Conservation (phyloP, 2,113 vertebrate genomes). For the Tragulus kanchil region DNA sequence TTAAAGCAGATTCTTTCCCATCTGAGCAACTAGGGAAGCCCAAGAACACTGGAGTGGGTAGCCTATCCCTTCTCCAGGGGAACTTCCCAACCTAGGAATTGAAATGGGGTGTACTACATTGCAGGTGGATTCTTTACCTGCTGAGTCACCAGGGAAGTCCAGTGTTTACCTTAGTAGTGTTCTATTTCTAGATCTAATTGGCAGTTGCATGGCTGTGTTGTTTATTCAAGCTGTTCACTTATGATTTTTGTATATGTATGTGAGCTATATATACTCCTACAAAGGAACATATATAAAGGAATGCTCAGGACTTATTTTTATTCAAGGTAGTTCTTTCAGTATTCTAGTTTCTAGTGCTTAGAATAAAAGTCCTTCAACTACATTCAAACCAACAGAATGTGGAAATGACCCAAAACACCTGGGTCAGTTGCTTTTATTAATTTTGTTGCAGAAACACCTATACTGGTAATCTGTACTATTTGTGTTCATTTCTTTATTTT, state of each 20-base stretch:
- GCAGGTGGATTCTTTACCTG: too few relatives aligned
- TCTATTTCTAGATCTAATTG: constrained; percentile 39
- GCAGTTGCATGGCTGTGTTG: background rate
- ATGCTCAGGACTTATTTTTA: constrained; percentile 22
- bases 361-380: constrained; percentile 11
- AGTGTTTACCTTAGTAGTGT: background rate
- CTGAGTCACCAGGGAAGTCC: too few relatives aligned
- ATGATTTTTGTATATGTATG: background rate
- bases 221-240: constrained; percentile 29
- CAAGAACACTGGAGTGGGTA: too few relatives aligned
- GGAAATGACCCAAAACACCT: background rate
- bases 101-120: too few relatives aligned
- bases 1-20: too few relatives aligned
- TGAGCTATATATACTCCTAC: background rate
- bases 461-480: background rate
- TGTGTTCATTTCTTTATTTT: constrained; percentile 63
- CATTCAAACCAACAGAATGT: constrained; percentile 43
- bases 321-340: constrained; percentile 25
- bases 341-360: background rate
- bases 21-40: too few relatives aligned
- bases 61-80: too few relatives aligned
- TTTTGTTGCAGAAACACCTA: constrained; percentile 42
- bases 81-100: too few relatives aligned
- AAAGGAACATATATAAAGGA: background rate
- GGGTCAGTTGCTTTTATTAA: constrained; percentile 40